Evolutionary conservation across 2,113 vertebrate species (phyloP).

Genomic region (Diadophis punctatus): DNA sequence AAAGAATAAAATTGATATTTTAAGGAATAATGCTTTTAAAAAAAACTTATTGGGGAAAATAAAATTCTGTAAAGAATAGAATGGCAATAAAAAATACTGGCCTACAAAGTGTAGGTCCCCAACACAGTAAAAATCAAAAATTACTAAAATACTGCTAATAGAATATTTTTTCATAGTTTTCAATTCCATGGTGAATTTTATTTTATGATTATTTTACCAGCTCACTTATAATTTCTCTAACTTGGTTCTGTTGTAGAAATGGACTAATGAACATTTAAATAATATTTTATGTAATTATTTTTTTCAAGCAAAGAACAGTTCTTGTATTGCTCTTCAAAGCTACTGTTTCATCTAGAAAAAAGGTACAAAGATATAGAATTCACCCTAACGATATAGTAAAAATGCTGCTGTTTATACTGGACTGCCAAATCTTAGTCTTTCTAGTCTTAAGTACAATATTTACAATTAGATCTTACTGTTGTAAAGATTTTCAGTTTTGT

Average conservation of each 20-base stretch:
- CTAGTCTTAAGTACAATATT: background rate
- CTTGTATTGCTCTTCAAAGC: background rate
- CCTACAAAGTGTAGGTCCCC: background rate
- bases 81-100: background rate
- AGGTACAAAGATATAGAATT: background rate
- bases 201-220: background rate
- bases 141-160: background rate
- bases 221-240: background rate
- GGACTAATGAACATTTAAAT: background rate
- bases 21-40: background rate
- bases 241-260: background rate
- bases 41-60: background rate
- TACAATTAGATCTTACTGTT: background rate
- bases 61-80: background rate
- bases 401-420: background rate
- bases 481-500: background rate
- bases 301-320: background rate
- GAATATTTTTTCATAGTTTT: background rate
- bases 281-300: background rate
- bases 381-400: background rate
- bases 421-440: background rate
- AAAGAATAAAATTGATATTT: background rate
- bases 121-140: background rate
- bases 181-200: background rate
- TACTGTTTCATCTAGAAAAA: background rate